phyloP scores from a whole-genome alignment of 2,113 vertebrate genomes.

The Strix aluco region DNA sequence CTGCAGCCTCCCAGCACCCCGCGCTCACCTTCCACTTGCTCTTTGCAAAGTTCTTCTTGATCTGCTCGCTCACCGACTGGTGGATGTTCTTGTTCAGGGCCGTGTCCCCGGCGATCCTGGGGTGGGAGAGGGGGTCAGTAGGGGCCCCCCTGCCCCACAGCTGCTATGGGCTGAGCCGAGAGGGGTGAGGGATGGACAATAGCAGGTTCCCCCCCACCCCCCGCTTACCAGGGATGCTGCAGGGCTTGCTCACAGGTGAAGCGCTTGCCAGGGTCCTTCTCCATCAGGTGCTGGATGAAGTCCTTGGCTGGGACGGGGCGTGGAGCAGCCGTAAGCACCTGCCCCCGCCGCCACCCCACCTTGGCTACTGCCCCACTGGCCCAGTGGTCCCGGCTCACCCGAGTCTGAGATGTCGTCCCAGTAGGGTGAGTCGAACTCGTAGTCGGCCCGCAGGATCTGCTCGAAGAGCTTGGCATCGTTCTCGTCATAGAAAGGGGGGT shows the following conservation, averaged over 20 bases:
- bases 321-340: neutral
- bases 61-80: constrained; percentile 97
- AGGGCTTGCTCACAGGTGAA: constrained; percentile 95
- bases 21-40: constrained; percentile 95
- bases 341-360: rapidly evolving
- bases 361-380: too few species aligned
- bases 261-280: constrained; percentile 87
- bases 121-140: neutral
- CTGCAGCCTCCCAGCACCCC: neutral
- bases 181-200: neutral
- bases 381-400: constrained; percentile 70
- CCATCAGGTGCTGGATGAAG: constrained; percentile 95
- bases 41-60: constrained; percentile 98
- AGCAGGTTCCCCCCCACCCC: neutral
- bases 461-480: constrained; percentile 97
- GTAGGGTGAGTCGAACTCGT: constrained; percentile 97
- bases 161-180: neutral
- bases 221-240: constrained; percentile 91
- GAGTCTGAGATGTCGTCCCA: constrained; percentile 99
- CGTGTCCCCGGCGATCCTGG: constrained; percentile 94
- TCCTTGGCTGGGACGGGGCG: constrained; percentile 85
- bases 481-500: constrained; percentile 97
- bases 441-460: constrained; percentile 95
- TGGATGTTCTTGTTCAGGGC: constrained; percentile 98
- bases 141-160: constrained; percentile 70